Percentiles rank a stretch among this genome's conserved stretches.
These are phyloP conservation scores for Anoplolepis gracilipes DNA, from an alignment of 1,140 invertebrate genomes.

Conservation along the genomic window DNA sequence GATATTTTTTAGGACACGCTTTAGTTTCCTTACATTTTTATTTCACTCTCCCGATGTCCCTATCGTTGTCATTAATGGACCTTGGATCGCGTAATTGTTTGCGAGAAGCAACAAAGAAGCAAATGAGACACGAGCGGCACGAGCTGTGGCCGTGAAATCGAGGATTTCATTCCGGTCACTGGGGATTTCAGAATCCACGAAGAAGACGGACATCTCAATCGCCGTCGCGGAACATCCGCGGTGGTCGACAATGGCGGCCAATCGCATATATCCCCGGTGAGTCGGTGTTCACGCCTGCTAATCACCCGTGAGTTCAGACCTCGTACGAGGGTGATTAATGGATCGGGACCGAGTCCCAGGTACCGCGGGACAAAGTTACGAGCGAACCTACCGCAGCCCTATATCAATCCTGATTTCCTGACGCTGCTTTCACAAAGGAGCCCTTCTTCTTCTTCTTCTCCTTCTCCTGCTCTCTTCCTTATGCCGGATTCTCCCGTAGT, in stretches of 20 bases:
- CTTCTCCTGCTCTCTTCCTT: conserved; percentile 26
- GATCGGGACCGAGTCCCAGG: conserved; percentile 69
- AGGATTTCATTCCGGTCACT: conserved; percentile 10
- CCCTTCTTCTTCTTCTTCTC: conserved; percentile 56
- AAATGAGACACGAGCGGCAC: conserved; percentile 20
- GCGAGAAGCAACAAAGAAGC: background rate
- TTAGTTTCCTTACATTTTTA: background rate
- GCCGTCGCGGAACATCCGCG: conserved; percentile 66
- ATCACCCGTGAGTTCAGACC: conserved; percentile 73
- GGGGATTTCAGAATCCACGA: conserved; percentile 68
- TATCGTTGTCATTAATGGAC: background rate
- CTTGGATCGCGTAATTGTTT: background rate
- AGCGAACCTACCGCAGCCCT: conserved; percentile 80
- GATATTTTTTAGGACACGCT: too few species aligned
- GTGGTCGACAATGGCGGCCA: conserved; percentile 76
- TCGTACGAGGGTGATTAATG: conserved; percentile 76
- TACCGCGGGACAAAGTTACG: conserved; percentile 74
- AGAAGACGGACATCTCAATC: conserved; percentile 77
- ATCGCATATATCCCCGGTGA: conserved; percentile 73
- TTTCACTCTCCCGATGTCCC: background rate
- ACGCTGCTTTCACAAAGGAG: conserved; percentile 71
- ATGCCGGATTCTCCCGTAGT: conserved; percentile 63
- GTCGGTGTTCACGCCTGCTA: conserved; percentile 78
- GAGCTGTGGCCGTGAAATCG: conserved; percentile 44
- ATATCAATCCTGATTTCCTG: conserved; percentile 80